Evolutionary conservation across 2,113 vertebrate species (phyloP).

Genomic region (Paramormyrops kingsleyae): DNA sequence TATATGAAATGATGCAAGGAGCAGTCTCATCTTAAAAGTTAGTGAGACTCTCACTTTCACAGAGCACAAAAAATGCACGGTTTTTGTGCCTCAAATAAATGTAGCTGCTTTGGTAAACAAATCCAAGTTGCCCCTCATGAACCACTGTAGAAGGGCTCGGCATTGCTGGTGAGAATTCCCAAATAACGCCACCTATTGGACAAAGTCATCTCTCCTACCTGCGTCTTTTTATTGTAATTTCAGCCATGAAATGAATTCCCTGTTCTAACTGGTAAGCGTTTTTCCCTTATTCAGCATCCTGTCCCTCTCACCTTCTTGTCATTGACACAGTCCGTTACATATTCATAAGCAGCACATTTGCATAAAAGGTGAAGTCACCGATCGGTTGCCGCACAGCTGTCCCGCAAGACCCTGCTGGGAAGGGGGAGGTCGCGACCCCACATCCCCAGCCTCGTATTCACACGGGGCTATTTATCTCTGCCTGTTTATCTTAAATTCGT

Average conservation of each 20-base stretch:
- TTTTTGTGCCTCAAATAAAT: neutral
- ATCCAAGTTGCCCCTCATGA: neutral
- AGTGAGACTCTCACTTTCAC: neutral
- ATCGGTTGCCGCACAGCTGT: constrained; percentile 8
- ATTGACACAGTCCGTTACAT: constrained; percentile 20
- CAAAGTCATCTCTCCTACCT: neutral
- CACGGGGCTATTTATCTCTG: neutral
- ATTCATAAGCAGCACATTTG: constrained; percentile 15
- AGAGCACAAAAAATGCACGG: neutral
- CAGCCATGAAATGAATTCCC: neutral
- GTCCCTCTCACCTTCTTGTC: constrained; percentile 16
- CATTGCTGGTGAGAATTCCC: neutral
- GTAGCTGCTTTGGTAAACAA: neutral
- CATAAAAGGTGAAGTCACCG: constrained; percentile 19
- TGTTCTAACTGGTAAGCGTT: neutral
- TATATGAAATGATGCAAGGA: neutral
- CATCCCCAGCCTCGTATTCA: neutral
- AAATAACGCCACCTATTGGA: neutral
- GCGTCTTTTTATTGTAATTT: neutral
- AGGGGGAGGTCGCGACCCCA: neutral
- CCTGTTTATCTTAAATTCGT: neutral
- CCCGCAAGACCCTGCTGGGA: neutral
- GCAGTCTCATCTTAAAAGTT: neutral
- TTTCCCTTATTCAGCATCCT: neutral
- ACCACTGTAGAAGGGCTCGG: neutral